Evolutionary conservation across 2,797 vertebrate genomes (phyloP), one percentile per base, ranked within the genome.

Genomic region (Sciaenops ocellatus): DNA sequence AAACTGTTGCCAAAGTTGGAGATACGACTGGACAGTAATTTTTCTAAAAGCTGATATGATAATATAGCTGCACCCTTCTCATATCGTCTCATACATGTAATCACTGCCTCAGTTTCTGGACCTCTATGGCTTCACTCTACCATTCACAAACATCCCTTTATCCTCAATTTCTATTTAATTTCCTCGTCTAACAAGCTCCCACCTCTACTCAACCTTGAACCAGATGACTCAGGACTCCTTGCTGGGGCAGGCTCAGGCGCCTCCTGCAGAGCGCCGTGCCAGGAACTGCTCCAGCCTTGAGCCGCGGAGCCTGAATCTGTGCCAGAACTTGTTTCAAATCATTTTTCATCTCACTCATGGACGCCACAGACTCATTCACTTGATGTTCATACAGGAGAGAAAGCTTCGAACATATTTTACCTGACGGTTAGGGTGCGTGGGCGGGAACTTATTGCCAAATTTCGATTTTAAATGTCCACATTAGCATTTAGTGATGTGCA

Each of bases 151-250:
- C 5, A 0, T 38, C 17, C 6, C 6, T 51, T 57, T 20, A 30
- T 30, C 17, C 17, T 48, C 1, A 1, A 10, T 51, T 50, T 44
- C n/a, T 26, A 41, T 16, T 18, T 38, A 9, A 38, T 15, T 44
- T 44, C 30, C 11, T 9, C 1, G 7, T 22, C 48, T 56, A 18
- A 61, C 16, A 48, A 30, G n/a, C 24, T 26, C 13, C 22, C 3
- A 30, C 68, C 60, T 76, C 51, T 9, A 54, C 38, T 30, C 22
- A 9, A 57, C 70, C 50, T 78, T 65, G 66, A 67, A 60, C 56
- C 62, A 16, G 38, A 24, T 69, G 64, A 51, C 47, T 73, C 64
- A 50, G 52, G 68, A 38, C 50, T 62, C 13, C 41, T 28, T 54
- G 68, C 50, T 41, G 46, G n/a, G 56, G 11, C 61, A 63, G 69